phyloP scores from a whole-genome alignment of 2,888 invertebrate genomes.

The Polyploca ridens region DNA sequence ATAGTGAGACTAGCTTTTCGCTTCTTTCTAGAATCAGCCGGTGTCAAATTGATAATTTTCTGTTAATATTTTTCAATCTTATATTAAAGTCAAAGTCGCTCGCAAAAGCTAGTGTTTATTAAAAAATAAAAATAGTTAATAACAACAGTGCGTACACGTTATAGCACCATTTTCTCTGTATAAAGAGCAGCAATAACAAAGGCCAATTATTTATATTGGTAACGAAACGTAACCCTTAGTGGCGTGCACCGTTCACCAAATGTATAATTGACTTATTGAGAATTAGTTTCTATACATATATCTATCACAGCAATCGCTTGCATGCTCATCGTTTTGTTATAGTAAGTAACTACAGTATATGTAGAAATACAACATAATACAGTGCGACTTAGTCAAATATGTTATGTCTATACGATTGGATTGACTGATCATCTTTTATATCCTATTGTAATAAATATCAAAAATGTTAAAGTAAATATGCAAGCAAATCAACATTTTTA shows the following conservation, averaged over 20 bases:
- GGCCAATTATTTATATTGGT: slow-evolving; percentile 76
- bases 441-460: too few relatives aligned
- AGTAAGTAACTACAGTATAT: slow-evolving; percentile 43
- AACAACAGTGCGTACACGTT: slow-evolving; percentile 10
- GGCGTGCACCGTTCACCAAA: slow-evolving; percentile 74
- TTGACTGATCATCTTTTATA: too few relatives aligned
- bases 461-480: too few relatives aligned
- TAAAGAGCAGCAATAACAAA: slow-evolving; percentile 72
- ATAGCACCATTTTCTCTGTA: slow-evolving; percentile 43
- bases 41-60: too few relatives aligned
- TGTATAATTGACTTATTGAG: slow-evolving; percentile 84
- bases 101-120: neutral
- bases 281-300: slow-evolving; percentile 65
- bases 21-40: too few relatives aligned
- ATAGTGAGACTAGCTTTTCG: too few relatives aligned
- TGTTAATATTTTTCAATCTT: too few relatives aligned
- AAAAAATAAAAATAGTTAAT: too few relatives aligned
- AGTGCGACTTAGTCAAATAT: too few relatives aligned
- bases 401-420: too few relatives aligned
- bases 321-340: slow-evolving; percentile 58
- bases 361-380: slow-evolving; percentile 26
- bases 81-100: too few relatives aligned
- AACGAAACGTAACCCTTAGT: slow-evolving; percentile 64
- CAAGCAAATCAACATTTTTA: too few relatives aligned
- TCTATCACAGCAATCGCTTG: slow-evolving; percentile 70